These are phyloP conservation scores for Disparrhopalites patrizii DNA, from an alignment of 2,888 invertebrate species.

Conservation along the genomic window DNA sequence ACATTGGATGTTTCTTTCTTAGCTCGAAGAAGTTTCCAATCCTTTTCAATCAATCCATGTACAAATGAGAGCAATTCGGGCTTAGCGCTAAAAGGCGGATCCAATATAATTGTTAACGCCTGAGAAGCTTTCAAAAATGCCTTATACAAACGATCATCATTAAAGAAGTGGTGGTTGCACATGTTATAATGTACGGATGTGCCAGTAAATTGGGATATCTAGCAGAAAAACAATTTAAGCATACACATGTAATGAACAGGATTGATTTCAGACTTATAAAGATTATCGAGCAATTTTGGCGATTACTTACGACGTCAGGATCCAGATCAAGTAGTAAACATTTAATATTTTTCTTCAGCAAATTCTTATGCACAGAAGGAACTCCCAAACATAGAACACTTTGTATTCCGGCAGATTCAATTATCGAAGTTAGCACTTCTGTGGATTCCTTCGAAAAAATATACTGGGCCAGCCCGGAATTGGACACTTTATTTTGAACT, in stretches of 20 bases:
- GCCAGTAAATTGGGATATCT: neutral
- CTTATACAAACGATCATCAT: slow-evolving; percentile 14
- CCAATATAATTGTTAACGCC: slow-evolving; percentile 24
- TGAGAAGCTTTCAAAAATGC: slow-evolving; percentile 12
- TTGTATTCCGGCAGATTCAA: slow-evolving; percentile 6
- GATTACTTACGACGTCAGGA: slow-evolving; percentile 25
- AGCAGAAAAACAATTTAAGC: too few relatives aligned
- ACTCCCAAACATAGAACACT: slow-evolving; percentile 28
- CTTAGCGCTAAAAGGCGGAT: slow-evolving; percentile 32
- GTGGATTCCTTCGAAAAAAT: slow-evolving; percentile 19
- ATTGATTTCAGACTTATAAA: neutral
- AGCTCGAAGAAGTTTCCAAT: neutral
- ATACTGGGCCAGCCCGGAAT: slow-evolving; percentile 30
- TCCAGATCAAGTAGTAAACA: slow-evolving; percentile 30
- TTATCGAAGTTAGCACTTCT: slow-evolving; percentile 17
- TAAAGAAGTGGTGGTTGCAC: slow-evolving; percentile 33
- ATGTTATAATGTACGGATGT: slow-evolving; percentile 28
- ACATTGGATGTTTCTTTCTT: too few relatives aligned
- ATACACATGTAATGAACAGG: too few relatives aligned
- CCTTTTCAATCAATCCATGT: slow-evolving; percentile 15
- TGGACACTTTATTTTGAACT: slow-evolving; percentile 14
- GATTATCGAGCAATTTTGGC: neutral
- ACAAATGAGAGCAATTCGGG: slow-evolving; percentile 18
- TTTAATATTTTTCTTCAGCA: slow-evolving; percentile 1
- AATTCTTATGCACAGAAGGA: slow-evolving; percentile 21